Base-by-base conservation (phyloP, 2,113 vertebrate species). In the Dinomys branickii region DNA sequence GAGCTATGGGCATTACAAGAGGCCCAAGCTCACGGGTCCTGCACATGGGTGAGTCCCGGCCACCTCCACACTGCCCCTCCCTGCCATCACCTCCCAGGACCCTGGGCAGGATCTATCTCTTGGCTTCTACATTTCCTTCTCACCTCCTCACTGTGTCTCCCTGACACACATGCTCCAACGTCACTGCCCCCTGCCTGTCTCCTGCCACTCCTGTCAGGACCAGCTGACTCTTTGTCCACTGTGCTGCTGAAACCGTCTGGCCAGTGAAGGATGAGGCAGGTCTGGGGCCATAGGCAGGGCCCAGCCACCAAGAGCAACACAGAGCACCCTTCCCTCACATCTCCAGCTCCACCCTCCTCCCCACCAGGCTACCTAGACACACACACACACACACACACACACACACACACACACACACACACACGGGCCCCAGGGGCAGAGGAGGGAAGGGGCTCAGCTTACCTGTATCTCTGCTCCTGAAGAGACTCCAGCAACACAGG, bases 401-500 rank as follows among this genome's bases (percentile, higher is more conserved):
- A 61, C 22, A 20, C 22, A 14, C 7, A 28, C 2, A 20, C n/a
- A 22, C 63, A 33, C 63, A 73, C 20, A 38, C 19, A 38, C 20
- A 12, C n/a, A n/a, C 77, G 2, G 3, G 20, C 17, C 50, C 80
- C 67, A 77, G n/a, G 81, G 35, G 54, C 88, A 75, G 75, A 52
- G 59, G 11, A 13, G 73, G 59, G n/a, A 52, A 87, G 54, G 82
- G 63, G 22, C 20, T 56, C 12, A 1, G 35, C 93, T 96, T 77
- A 97, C 97, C 96, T 97, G 91, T 24, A 35, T 47, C 84, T 97
- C 33, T 93, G n/a, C 65, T 97, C 93, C 80, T 82, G 89, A 20
- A 97, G 91, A 52, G 67, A 91, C 47, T 96, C 56, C 28, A 97
- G 35, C 0, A 11, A 81, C 41, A 47, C 35, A 28, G 47, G 73